Base-by-base conservation (phyloP, 2,888 invertebrate genomes). In the Microplitis deprimator region DNA sequence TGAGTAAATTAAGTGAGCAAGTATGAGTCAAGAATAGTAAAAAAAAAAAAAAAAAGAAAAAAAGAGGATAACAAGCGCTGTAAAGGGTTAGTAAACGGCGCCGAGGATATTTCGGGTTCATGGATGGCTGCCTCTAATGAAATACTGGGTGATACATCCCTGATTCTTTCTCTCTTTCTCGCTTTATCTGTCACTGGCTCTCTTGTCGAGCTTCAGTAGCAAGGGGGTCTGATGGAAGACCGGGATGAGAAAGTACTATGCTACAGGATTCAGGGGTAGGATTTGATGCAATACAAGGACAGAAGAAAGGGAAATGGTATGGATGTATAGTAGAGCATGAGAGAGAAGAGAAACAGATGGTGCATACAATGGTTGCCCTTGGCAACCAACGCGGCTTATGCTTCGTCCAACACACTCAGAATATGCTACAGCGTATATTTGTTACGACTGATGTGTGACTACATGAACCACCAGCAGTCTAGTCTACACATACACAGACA, bases 291-390 rank as follows among this genome's bases (percentile, higher is more conserved):
- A 41, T 59, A 76, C 71, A 41, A 79, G 73, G 68, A 20, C 69
- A 67, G 16, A 29, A 59, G 72, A 76, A 71, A 77, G 73, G 68
- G 77, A 20, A 76, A 69, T 60, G 76, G 74, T 69, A 77, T 71
- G 77, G 68, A 79, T 70, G 40, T 67, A 79, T 38, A 70, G 73
- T 71, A 65, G 70, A 39, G 68, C 29, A 67, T 61, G 74, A 69
- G 29, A 62, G 73, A 75, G 41, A 74, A 76, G 78, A 77, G 77
- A 79, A 78, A 79, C 78, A 73, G 79, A 82, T 81, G 78, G 81
- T 81, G 73, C 80, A 81, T 80, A 84, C 80, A 85, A 86, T 83
- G 83, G 88, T 88, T 87, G 87, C 87, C 87, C 84, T 79, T 88
- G 84, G 87, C 88, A 88, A 88, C 88, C 85, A 85, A 85, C 84